These are phyloP conservation scores for Coluber constrictor DNA, from an alignment of 2,797 vertebrate species.

Conservation along the genomic window DNA sequence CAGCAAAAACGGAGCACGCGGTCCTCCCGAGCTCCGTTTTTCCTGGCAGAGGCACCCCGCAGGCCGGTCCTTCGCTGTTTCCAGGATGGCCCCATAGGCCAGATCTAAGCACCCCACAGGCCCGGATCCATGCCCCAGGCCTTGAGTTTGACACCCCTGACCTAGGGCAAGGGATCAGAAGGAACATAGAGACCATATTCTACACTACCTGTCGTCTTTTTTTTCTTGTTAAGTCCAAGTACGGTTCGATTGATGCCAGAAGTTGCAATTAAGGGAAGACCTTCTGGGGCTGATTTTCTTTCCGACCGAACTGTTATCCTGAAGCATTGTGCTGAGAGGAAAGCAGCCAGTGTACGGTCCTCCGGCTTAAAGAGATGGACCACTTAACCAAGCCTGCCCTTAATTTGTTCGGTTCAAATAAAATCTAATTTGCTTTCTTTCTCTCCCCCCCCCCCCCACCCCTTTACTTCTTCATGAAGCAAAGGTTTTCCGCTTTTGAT, in stretches of 20 bases:
- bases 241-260: conserved; percentile 43
- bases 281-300: conserved; percentile 48
- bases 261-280: conserved; percentile 46
- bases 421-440: conserved; percentile 50
- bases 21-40: too few relatives aligned
- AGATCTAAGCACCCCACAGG: too few relatives aligned
- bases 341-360: conserved; percentile 45
- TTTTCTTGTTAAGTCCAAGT: conserved; percentile 29
- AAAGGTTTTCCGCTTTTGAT: conserved; percentile 32
- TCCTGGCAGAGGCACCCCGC: too few relatives aligned
- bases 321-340: conserved; percentile 20
- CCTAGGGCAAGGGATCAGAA: neutral
- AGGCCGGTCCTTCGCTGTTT: too few relatives aligned
- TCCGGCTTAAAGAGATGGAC: conserved; percentile 26
- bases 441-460: conserved; percentile 14
- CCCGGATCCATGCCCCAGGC: too few relatives aligned
- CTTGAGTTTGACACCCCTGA: neutral
- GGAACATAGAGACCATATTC: neutral
- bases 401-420: conserved; percentile 47
- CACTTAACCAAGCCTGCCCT: conserved; percentile 26
- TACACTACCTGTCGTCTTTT: conserved; percentile 12
- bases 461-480: conserved; percentile 36
- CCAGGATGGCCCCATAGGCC: too few relatives aligned
- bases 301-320: conserved; percentile 29
- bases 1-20: too few relatives aligned